Evolutionary conservation across 2,113 vertebrate genomes (phyloP).

Genomic region (Callospermophilus lateralis): DNA sequence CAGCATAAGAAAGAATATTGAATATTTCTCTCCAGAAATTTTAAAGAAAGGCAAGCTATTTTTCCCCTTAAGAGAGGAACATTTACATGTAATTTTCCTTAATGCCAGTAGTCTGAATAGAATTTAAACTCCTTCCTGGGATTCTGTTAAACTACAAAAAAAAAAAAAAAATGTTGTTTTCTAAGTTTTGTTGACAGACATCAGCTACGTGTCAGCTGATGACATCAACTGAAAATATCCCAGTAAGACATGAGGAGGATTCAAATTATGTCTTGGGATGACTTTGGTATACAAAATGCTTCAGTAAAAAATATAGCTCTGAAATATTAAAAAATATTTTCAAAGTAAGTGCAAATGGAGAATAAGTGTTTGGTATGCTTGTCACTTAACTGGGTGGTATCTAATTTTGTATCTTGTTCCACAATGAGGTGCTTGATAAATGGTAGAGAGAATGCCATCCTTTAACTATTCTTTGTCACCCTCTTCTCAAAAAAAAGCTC

Average conservation of each 20-base stretch:
- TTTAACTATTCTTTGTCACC: neutral
- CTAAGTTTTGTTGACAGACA: neutral
- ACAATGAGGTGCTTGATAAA: neutral
- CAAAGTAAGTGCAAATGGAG: neutral
- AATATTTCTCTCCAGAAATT: neutral
- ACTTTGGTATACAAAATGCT: neutral
- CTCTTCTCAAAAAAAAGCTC: neutral
- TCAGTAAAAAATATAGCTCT: neutral
- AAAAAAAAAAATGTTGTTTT: neutral
- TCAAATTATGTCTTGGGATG: conserved; percentile 28
- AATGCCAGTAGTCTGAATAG: neutral
- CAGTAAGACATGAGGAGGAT: neutral
- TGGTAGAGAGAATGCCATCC: neutral
- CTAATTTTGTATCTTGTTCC: neutral
- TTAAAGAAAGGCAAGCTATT: conserved; percentile 1
- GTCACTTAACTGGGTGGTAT: neutral
- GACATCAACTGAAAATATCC: conserved; percentile 12
- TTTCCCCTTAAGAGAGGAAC: neutral
- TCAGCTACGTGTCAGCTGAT: neutral
- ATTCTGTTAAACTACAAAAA: conserved; percentile 1
- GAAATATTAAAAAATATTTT: neutral
- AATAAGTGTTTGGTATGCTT: neutral
- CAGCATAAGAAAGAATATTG: neutral
- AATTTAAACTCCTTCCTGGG: neutral
- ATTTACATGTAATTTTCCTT: neutral